Conservation (phyloP, 2,797 vertebrate species). For the Enoplosus armatus region DNA sequence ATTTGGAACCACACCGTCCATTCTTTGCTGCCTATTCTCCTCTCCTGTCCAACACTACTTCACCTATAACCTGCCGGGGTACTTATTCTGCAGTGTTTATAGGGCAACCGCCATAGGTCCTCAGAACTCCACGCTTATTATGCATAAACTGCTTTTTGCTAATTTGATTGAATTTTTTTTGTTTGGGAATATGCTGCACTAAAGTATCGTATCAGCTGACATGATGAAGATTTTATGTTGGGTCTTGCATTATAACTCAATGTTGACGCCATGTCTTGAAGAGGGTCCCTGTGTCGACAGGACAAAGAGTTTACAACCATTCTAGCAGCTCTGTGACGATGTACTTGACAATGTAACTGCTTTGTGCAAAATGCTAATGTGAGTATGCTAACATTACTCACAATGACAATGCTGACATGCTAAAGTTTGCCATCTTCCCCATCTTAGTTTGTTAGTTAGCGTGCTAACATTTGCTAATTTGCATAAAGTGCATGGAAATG, state of each 20-base stretch:
- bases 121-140: not conserved
- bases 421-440: not conserved
- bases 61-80: not conserved
- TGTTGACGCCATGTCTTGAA: not conserved
- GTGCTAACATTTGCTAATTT: too few species aligned
- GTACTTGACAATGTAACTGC: not conserved
- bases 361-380: not conserved
- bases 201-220: not conserved
- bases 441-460: not conserved
- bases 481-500: too few species aligned
- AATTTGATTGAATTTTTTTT: not conserved
- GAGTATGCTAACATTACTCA: not conserved
- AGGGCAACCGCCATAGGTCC: not conserved
- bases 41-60: not conserved
- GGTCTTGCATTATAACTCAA: not conserved
- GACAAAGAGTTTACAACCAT: not conserved
- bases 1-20: constrained; percentile 10
- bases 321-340: not conserved
- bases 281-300: not conserved
- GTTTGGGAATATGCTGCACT: not conserved
- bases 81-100: not conserved
- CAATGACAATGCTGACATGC: not conserved
- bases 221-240: not conserved
- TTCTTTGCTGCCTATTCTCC: constrained; percentile 8
- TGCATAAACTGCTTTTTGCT: not conserved